Percentiles rank a stretch among this genome's conserved stretches.
These are phyloP conservation scores for Malthinus seriepunctatus DNA, from an alignment of 2,888 invertebrate species.

Conservation along the genomic window DNA sequence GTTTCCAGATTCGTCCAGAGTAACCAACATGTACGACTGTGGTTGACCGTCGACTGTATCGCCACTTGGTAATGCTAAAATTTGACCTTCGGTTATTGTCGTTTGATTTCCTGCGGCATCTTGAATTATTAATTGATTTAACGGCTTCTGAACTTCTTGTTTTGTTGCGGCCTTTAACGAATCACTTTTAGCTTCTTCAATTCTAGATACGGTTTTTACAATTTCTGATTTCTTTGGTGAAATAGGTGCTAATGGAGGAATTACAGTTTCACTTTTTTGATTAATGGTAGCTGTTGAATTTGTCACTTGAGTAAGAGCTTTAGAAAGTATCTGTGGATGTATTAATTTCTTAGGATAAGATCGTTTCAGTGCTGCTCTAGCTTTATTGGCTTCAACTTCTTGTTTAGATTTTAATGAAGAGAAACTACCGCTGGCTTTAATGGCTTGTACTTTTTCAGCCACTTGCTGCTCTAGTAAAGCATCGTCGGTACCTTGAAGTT, in stretches of 20 bases:
- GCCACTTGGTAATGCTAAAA: conserved; percentile 70
- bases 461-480: conserved; percentile 49
- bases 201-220: conserved; percentile 6
- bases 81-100: conserved; percentile 63
- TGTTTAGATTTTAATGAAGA: conserved; percentile 29
- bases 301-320: background rate
- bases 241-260: conserved; percentile 44
- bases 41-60: conserved; percentile 73
- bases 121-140: conserved; percentile 53
- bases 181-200: conserved; percentile 13
- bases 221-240: conserved; percentile 36
- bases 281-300: background rate
- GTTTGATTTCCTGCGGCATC: conserved; percentile 53
- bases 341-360: conserved; percentile 20
- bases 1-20: conserved; percentile 71
- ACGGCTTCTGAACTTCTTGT: conserved; percentile 41
- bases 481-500: conserved; percentile 47
- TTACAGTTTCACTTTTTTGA: conserved; percentile 16
- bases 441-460: conserved; percentile 53
- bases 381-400: conserved; percentile 18
- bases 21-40: conserved; percentile 73
- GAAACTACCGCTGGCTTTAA: conserved; percentile 45
- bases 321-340: background rate
- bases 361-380: conserved; percentile 17
- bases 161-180: conserved; percentile 13